Percentiles rank a stretch among this genome's conserved stretches.
Evolutionary conservation across 2,797 vertebrate genomes (phyloP).

Genomic region (Aulostomus chinensis): DNA sequence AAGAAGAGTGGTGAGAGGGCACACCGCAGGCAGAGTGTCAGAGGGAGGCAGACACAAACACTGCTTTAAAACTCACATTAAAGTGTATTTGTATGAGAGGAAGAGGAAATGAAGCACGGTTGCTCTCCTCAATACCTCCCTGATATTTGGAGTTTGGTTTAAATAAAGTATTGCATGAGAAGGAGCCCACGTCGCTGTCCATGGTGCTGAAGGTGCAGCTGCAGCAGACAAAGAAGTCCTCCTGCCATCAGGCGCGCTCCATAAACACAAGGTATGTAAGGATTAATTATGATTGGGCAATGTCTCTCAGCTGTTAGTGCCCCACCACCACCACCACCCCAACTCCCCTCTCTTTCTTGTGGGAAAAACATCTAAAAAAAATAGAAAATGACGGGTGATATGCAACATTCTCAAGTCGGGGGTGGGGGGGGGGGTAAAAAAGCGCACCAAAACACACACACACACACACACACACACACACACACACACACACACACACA

Average conservation of each 20-base stretch:
- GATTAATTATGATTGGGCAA: conserved; percentile 61
- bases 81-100: not conserved
- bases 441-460: not conserved
- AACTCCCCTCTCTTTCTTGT: conserved; percentile 23
- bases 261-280: conserved; percentile 33
- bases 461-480: conserved; percentile 16
- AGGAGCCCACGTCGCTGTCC: conserved; percentile 39
- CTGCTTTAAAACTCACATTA: not conserved
- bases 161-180: no score
- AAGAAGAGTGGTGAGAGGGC: conserved; percentile 21
- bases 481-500: conserved; percentile 15
- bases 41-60: not conserved
- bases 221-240: not conserved
- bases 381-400: conserved; percentile 32
- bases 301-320: conserved; percentile 49
- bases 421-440: not conserved
- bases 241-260: not conserved
- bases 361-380: conserved; percentile 38
- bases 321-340: no score
- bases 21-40: conserved; percentile 23
- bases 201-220: conserved; percentile 48
- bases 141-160: no score
- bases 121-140: no score
- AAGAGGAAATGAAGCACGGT: no score
- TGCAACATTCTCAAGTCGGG: conserved; percentile 49